Evolutionary conservation across 2,113 vertebrate species (phyloP), one percentile per base, ranked within the genome.

Genomic region (Dryoscopus gambensis): DNA sequence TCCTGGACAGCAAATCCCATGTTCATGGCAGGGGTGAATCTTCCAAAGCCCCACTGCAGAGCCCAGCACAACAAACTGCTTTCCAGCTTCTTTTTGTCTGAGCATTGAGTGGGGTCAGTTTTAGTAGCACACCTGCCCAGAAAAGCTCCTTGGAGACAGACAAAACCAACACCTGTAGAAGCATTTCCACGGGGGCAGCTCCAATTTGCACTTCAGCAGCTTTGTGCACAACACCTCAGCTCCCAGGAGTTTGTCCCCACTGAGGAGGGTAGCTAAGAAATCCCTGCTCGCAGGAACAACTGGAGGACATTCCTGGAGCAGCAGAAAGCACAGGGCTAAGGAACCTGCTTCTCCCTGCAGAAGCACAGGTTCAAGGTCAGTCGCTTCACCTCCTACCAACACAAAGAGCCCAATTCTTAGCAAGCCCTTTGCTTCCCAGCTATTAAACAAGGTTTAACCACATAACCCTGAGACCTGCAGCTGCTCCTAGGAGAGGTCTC

Each of bases 261-360:
- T 13, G 46, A 74, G 40, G 39, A 82, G 24, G 24, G 9, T n/a
- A 68, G 0, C 11, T 8, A 20, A 27, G 19, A 68, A 67, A 83
- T 17, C 23, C 30, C 13, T 22, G 9, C 33, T 75, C 47, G 13
- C 18, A 53, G 17, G 24, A 78, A 62, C 0, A 2, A 22, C 39
- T 7, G 15, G 20, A 87, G 22, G 50, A 19, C 35, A 27, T 56
- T 14, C 40, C 52, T 0, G 1, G 37, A 56, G 53, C 4, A 9
- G 19, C 50, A 89, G 50, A 69, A 71, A 55, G 13, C 13, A 0
- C 0, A 0, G 33, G 18, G 20, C 68, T 39, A 14, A 47, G 57
- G 50, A 90, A 77, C 42, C 63, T 30, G 37, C 63, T 64, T 57
- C 28, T 60, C 24, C 52, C n/a, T 15, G 15, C 2, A 1, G 9